These are phyloP conservation scores for Odocoileus hemionus DNA, from an alignment of 2,113 vertebrate genomes.

Conservation along the genomic window DNA sequence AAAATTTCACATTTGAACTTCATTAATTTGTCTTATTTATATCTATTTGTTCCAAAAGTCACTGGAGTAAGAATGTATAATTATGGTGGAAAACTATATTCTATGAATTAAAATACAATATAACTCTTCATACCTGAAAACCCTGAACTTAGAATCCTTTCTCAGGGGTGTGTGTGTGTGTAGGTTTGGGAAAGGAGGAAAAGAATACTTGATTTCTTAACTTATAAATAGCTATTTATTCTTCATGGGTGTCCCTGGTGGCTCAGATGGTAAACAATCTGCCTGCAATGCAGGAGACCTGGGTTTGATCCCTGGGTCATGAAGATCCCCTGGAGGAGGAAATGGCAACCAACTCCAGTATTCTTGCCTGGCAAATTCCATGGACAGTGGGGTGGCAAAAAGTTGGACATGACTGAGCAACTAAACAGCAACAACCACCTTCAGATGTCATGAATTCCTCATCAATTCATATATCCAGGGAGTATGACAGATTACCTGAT, in stretches of 20 bases:
- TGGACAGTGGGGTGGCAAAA: not conserved
- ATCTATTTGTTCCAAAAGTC: not conserved
- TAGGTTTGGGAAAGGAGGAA: not conserved
- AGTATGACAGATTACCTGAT: not conserved
- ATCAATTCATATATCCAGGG: not conserved
- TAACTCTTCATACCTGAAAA: slow-evolving; percentile 13
- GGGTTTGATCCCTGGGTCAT: not conserved
- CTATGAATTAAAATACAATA: not conserved
- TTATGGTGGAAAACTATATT: not conserved
- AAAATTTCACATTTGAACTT: slow-evolving; percentile 32
- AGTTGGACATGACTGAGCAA: not conserved
- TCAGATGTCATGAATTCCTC: not conserved
- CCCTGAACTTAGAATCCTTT: not conserved
- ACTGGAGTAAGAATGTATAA: not conserved
- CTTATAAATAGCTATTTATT: not conserved
- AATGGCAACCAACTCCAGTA: not conserved
- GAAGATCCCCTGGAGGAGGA: not conserved
- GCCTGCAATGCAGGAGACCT: not conserved
- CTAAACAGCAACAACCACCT: not conserved
- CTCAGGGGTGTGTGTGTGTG: not conserved
- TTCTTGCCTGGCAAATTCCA: not conserved
- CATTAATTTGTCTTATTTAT: slow-evolving; percentile 11
- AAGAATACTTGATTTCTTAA: not conserved
- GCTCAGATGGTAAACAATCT: not conserved
- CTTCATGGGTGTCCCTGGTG: not conserved